Evolutionary conservation across 2,888 invertebrate species (phyloP), one percentile per base, ranked within the genome.

Genomic region (Thymelicus lineola): DNA sequence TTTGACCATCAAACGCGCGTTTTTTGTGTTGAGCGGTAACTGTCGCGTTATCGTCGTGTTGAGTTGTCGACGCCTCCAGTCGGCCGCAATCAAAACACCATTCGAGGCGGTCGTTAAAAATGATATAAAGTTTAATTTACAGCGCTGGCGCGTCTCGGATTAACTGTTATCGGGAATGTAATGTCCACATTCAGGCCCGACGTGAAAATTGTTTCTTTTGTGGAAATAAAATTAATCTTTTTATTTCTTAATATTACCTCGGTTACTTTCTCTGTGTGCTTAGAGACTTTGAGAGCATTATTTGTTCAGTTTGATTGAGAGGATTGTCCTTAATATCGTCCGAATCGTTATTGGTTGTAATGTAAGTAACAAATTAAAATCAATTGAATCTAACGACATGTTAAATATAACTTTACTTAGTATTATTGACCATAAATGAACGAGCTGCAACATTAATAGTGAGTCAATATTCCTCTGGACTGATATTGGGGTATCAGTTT

Each of bases 31-130:
- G 79, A 79, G 78, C 87, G 84, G 89, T 88, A 88, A 91, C 83
- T 88, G 90, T 90, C 89, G 82, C 84, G 87, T 93, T 93, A 93
- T 93, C 93, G 84, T 84, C 90, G 89, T 91, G 93, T 91, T 85
- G 91, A 91, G 88, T 91, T 93, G 93, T 93, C 93, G 93, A 93
- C 93, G 93, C 93, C 93, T 93, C 90, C 90, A 90, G 89, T 87
- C 90, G 80, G 82, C 88, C 86, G 91, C 90, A 92, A 93, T 93
- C 93, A 93, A 93, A 93, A 92, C 91, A 91, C 90, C 91, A 92
- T 93, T 91, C 88, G 88, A 84, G 79, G 81, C 78, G 86, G 86
- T 86, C 91, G 90, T 93, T 93, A 93, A 93, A 93, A 92, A 90
- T 91, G 90, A 90, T 90, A 93, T 93, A 93, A 93, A 93, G 82